A percentile compares a stretch with the other conserved stretches of the same genome.
Evolutionary conservation across 2,797 vertebrate genomes (phyloP).

Genomic region (Pangasius krempfi): DNA sequence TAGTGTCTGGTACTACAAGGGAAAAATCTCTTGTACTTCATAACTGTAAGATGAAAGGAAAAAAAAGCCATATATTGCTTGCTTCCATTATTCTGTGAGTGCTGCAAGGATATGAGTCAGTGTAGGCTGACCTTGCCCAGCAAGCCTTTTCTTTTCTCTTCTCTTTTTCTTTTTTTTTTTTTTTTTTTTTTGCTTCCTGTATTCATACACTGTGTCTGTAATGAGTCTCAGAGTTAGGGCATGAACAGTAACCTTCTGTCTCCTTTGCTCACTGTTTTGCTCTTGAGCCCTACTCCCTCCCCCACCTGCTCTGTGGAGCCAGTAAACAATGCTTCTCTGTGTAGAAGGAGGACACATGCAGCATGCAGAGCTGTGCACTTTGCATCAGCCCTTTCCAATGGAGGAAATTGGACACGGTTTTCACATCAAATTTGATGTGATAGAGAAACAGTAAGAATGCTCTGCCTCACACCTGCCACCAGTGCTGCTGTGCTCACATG

Average conservation of each 20-base stretch:
- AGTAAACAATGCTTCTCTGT: slow-evolving; percentile 48
- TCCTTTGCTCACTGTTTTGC: slow-evolving; percentile 51
- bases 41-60: not conserved
- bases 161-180: not conserved
- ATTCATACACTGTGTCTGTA: slow-evolving; percentile 40
- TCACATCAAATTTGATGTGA: slow-evolving; percentile 43
- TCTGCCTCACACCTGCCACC: slow-evolving; percentile 37
- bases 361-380: slow-evolving; percentile 9
- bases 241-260: slow-evolving; percentile 58
- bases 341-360: slow-evolving; percentile 41
- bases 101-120: slow-evolving; percentile 13
- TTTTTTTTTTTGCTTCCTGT: not conserved
- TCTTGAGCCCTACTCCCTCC: slow-evolving; percentile 41
- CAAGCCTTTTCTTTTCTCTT: not conserved
- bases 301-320: slow-evolving; percentile 26
- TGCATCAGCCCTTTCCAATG: slow-evolving; percentile 21
- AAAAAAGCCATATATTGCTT: slow-evolving; percentile 20
- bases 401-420: slow-evolving; percentile 41
- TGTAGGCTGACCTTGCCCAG: slow-evolving; percentile 12
- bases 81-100: slow-evolving; percentile 23
- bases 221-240: slow-evolving; percentile 55
- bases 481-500: not conserved
- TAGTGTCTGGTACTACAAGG: not conserved
- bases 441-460: slow-evolving; percentile 22
- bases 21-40: not conserved